A percentile compares a stretch with the other conserved stretches of the same genome.
These are phyloP conservation scores for Drosophila testacea DNA, from an alignment of 2,888 invertebrate species.

Conservation along the genomic window DNA sequence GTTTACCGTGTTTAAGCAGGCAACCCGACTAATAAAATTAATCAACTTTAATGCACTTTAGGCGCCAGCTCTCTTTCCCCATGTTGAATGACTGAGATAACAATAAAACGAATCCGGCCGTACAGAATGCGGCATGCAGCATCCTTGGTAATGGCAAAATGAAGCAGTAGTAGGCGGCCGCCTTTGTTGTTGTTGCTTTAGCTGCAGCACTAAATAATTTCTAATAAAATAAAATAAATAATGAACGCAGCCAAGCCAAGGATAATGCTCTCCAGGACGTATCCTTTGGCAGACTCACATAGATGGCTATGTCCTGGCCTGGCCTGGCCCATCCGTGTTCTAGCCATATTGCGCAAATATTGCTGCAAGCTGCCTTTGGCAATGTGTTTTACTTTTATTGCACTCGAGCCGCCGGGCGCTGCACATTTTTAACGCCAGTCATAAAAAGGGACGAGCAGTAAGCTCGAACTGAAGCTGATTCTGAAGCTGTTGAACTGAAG, in stretches of 20 bases:
- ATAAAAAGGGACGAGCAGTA: conserved; percentile 74
- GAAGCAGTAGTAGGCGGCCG: conserved; percentile 23
- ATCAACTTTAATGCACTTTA: conserved; percentile 76
- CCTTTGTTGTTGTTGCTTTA: conserved; percentile 26
- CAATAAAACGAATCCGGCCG: conserved; percentile 71
- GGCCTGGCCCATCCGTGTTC: not conserved
- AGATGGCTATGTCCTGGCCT: conserved; percentile 11
- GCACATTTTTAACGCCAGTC: conserved; percentile 78
- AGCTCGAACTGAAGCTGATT: conserved; percentile 14
- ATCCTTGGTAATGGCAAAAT: conserved; percentile 32
- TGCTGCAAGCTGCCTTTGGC: conserved; percentile 76
- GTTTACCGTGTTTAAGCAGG: conserved; percentile 22
- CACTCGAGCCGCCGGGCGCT: conserved; percentile 74
- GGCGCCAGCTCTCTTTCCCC: conserved; percentile 29
- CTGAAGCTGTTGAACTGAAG: conserved; percentile 10
- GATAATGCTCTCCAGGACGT: conserved; percentile 31
- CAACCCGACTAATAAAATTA: conserved; percentile 69
- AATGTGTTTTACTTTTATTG: conserved; percentile 81
- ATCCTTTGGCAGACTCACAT: conserved; percentile 25
- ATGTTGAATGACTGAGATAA: conserved; percentile 74
- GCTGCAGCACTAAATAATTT: conserved; percentile 76
- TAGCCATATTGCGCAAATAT: conserved; percentile 67
- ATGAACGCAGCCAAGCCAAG: conserved; percentile 69
- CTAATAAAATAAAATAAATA: conserved; percentile 81
- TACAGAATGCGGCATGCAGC: conserved; percentile 14